Percentiles rank a stretch among this genome's conserved stretches.
phyloP scores from a whole-genome alignment of 2,113 vertebrate genomes.

The Erythrolamprus reginae region DNA sequence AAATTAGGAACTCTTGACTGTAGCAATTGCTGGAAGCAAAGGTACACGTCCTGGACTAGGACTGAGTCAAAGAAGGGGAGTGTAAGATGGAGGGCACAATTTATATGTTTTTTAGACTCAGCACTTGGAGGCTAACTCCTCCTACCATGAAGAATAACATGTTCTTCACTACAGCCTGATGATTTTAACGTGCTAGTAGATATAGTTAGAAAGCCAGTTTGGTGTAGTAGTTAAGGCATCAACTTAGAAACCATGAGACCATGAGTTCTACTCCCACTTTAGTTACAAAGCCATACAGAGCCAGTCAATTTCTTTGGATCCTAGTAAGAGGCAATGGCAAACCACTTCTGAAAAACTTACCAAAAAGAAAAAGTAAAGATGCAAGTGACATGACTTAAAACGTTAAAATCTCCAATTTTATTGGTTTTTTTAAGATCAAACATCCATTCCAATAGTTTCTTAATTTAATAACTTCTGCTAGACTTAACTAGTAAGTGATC shows the following conservation, averaged over 20 bases:
- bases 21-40: no score
- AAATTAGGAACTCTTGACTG: no score
- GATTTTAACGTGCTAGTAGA: neutral
- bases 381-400: neutral
- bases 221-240: neutral
- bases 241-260: neutral
- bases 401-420: neutral
- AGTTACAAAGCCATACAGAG: neutral
- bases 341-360: neutral
- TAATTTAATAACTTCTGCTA: neutral
- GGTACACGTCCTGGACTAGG: no score
- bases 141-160: no score
- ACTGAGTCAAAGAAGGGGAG: no score
- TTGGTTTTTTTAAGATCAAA: neutral
- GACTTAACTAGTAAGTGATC: neutral
- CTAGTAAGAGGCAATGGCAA: neutral
- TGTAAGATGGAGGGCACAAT: no score
- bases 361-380: neutral
- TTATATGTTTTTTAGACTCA: no score
- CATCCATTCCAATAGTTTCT: neutral
- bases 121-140: no score
- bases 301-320: neutral
- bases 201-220: neutral
- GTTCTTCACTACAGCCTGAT: neutral
- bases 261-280: neutral